A percentile compares a stretch with the other conserved stretches of the same genome.
Evolutionary conservation across 2,888 invertebrate species (phyloP).

Genomic region (Amiota minor): DNA sequence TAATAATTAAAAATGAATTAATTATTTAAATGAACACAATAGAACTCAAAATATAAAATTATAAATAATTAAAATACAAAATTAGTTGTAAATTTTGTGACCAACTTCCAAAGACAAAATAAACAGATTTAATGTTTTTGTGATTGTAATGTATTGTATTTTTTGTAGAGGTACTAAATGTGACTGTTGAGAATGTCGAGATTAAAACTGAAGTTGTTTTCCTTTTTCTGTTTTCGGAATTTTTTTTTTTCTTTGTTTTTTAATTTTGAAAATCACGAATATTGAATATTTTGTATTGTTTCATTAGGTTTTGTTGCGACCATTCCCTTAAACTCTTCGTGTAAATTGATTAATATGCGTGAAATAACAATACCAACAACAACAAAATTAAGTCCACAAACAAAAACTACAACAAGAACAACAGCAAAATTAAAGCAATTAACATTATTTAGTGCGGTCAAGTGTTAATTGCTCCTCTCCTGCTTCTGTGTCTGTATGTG

Average conservation of each 20-base stretch:
- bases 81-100: too few species aligned
- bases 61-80: too few species aligned
- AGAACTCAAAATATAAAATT: not conserved
- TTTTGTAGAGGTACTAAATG: too few species aligned
- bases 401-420: not conserved
- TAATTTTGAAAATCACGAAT: not conserved
- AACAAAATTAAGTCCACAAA: not conserved
- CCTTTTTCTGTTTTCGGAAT: too few species aligned
- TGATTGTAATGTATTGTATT: too few species aligned
- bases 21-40: not conserved
- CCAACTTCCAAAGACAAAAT: too few species aligned
- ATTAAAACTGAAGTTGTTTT: too few species aligned
- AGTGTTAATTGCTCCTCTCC: not conserved
- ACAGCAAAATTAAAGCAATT: not conserved
- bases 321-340: not conserved
- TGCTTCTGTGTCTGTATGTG: not conserved
- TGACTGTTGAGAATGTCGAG: too few species aligned
- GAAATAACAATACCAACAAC: not conserved
- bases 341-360: not conserved
- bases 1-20: not conserved
- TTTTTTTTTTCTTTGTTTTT: not conserved
- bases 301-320: not conserved
- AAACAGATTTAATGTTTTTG: too few species aligned
- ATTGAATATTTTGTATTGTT: not conserved
- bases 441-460: not conserved